A percentile compares a stretch with the other conserved stretches of the same genome.
phyloP scores from a whole-genome alignment of 2,888 invertebrate species.

The Andrena trimmerana region DNA sequence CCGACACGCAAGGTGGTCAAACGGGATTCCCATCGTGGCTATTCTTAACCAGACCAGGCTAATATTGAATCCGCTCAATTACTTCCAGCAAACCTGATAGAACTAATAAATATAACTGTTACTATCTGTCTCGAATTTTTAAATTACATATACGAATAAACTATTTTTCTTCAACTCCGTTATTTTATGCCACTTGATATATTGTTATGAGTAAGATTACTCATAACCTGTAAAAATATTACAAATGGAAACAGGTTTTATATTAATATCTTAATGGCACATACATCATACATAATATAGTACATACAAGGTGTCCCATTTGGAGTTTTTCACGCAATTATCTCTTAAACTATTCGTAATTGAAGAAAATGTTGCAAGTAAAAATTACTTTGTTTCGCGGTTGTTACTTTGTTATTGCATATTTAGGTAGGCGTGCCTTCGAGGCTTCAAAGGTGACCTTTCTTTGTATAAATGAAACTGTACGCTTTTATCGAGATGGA shows the following conservation, averaged over 20 bases:
- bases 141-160: conserved; percentile 7
- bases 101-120: conserved; percentile 66
- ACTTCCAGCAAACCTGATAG: conserved; percentile 61
- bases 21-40: conserved; percentile 71
- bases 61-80: conserved; percentile 72
- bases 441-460: too few species aligned
- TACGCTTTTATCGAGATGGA: too few species aligned
- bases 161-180: not conserved
- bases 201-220: not conserved
- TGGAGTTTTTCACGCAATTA: too few species aligned
- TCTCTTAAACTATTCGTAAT: too few species aligned
- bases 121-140: conserved; percentile 32
- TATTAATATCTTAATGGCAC: not conserved
- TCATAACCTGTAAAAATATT: not conserved
- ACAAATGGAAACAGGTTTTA: not conserved
- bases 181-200: not conserved
- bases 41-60: conserved; percentile 75
- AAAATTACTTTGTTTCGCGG: too few species aligned
- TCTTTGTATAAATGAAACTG: too few species aligned
- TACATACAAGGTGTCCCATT: too few species aligned
- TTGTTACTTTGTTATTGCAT: too few species aligned
- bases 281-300: too few species aligned
- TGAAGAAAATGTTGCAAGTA: too few species aligned
- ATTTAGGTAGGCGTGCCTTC: too few species aligned
- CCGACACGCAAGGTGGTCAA: conserved; percentile 70